Percentiles rank a stretch among this genome's conserved stretches.
Conservation (phyloP, 2,113 vertebrate genomes). For the Drymodes brunneopygia region DNA sequence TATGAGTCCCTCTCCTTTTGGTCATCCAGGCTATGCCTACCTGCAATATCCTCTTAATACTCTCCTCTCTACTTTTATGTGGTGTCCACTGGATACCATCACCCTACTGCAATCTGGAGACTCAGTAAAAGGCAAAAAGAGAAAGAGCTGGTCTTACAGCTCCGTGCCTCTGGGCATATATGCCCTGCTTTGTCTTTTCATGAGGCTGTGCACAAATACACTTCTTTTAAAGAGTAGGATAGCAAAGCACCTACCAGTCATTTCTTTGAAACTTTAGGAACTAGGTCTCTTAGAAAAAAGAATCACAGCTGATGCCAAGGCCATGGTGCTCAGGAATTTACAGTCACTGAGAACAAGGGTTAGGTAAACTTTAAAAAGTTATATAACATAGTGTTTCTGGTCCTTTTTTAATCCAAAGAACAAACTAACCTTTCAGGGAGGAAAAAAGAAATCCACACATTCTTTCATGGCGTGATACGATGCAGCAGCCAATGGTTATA, state of each 20-base stretch:
- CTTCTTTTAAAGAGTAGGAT: neutral
- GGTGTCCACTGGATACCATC: neutral
- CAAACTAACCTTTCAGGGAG: constrained; percentile 8
- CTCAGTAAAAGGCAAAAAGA: neutral
- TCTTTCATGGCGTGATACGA: neutral
- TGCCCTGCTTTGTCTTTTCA: neutral
- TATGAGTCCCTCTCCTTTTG: neutral
- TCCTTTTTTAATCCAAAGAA: constrained; percentile 1
- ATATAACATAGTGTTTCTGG: neutral
- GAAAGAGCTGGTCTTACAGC: neutral
- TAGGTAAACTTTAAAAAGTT: neutral
- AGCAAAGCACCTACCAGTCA: neutral
- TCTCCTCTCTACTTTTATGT: neutral
- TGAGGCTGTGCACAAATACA: neutral
- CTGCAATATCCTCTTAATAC: neutral
- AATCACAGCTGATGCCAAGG: neutral
- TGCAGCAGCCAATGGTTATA: neutral
- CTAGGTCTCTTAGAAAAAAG: neutral
- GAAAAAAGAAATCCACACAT: neutral
- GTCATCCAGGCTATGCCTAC: neutral
- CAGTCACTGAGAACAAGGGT: neutral
- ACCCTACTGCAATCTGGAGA: neutral
- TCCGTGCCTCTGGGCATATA: neutral
- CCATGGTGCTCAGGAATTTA: neutral
- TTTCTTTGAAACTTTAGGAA: neutral